Evolutionary conservation across 2,797 vertebrate genomes (phyloP), one percentile per base, ranked within the genome.

Genomic region (Tachyglossus aculeatus): DNA sequence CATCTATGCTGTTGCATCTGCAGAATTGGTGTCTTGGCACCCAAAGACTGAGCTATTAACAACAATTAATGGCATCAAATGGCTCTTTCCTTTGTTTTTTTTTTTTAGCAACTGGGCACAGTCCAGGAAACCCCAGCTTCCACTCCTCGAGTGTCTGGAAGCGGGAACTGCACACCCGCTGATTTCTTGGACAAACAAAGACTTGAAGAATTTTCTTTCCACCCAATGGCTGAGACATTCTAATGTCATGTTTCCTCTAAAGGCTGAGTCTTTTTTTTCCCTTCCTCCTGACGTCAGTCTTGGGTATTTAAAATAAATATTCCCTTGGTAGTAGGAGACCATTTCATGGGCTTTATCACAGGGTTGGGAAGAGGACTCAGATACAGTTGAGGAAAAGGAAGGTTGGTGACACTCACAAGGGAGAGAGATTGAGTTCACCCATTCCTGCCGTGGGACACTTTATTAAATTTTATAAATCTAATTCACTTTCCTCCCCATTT

Each of bases 61-160:
- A 86, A 88, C 87, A 90, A 88, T 88, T 78, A 85, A 60, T 31
- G 63, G 70, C 82, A 77, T 78, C 67, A 83, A 83, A 89, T 83
- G 71, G 76, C 77, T 77, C 80, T 88, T 90, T 88, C 86, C 82
- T 92, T 91, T 91, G 86, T 86, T 88, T 93, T 91, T n/a, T n/a
- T 84, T 90, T 83, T 90, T 91, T 90, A 93, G 88, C 78, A 89
- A 84, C 56, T 6, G 71, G 74, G 83, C 65, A 88, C 90, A 90
- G 88, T 88, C 90, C 92, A 93, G 93, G 92, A 94, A 93, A 84
- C 54, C 4, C 75, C 36, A 40, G 67, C 78, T 91, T 84, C 88
- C 88, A 90, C 45, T 65, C 51, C 19, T 11, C 3, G 53, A 83
- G 55, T 84, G 84, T 88, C 92, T 88, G 86, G 87, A 78, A 80